These are phyloP conservation scores for Melospiza melodia DNA, from an alignment of 2,113 vertebrate genomes.

Conservation along the genomic window DNA sequence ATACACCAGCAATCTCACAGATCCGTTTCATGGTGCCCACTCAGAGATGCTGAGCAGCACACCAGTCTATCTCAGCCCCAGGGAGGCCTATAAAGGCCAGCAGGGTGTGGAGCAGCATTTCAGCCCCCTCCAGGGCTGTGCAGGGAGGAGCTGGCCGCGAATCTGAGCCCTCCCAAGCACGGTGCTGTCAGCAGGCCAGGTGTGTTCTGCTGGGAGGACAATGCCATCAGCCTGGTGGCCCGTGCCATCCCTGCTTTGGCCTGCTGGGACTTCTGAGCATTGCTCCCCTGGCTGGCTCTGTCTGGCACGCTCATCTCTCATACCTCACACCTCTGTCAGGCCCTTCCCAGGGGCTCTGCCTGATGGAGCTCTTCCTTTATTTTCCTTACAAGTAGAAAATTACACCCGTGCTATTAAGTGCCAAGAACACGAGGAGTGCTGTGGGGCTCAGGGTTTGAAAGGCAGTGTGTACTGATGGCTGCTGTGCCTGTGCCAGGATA, in stretches of 20 bases:
- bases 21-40: background rate
- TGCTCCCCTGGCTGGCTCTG: background rate
- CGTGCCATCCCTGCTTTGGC: background rate
- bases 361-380: background rate
- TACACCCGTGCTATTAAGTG: background rate
- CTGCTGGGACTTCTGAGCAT: background rate
- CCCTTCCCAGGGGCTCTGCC: background rate
- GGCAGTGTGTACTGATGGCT: accelerated
- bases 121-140: background rate
- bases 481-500: background rate
- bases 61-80: background rate
- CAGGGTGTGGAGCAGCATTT: background rate
- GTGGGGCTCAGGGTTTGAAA: background rate
- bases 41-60: background rate
- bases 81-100: background rate
- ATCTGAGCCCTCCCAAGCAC: background rate
- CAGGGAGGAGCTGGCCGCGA: background rate
- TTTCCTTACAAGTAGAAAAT: background rate
- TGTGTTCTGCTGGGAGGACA: accelerated
- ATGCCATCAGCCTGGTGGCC: background rate
- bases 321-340: background rate
- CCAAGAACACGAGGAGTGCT: background rate
- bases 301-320: background rate
- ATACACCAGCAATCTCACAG: background rate
- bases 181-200: accelerated